These are phyloP conservation scores for Gavialis gangeticus DNA, from an alignment of 2,113 vertebrate genomes.

Conservation along the genomic window DNA sequence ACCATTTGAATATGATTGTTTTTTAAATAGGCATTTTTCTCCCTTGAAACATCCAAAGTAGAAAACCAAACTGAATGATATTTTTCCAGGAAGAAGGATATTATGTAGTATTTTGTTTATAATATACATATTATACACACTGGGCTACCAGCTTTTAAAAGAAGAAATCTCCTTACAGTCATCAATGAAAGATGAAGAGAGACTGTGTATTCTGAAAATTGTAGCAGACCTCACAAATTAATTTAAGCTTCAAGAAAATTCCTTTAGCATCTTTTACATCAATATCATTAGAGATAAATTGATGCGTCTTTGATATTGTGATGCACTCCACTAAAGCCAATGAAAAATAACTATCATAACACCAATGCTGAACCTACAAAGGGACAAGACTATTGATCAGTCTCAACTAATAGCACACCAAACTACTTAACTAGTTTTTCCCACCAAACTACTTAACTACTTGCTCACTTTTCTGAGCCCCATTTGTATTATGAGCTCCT, in stretches of 20 bases:
- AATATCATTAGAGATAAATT: not conserved
- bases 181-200: not conserved
- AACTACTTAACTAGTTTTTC: no score
- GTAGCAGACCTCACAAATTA: not conserved
- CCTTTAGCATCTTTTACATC: not conserved
- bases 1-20: not conserved
- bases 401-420: not conserved
- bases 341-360: not conserved
- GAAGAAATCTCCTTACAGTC: not conserved
- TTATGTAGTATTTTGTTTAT: not conserved
- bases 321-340: not conserved
- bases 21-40: not conserved
- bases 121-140: not conserved
- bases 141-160: not conserved
- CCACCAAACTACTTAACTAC: no score
- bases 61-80: conserved; percentile 8
- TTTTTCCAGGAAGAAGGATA: not conserved
- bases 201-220: not conserved
- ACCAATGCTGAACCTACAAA: not conserved
- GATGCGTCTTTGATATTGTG: not conserved
- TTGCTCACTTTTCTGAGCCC: no score
- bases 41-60: not conserved
- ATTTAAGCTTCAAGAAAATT: not conserved
- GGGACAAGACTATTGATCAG: not conserved
- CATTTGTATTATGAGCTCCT: no score